Conservation (phyloP, 2,113 vertebrate species). For the Petromus typicus region DNA sequence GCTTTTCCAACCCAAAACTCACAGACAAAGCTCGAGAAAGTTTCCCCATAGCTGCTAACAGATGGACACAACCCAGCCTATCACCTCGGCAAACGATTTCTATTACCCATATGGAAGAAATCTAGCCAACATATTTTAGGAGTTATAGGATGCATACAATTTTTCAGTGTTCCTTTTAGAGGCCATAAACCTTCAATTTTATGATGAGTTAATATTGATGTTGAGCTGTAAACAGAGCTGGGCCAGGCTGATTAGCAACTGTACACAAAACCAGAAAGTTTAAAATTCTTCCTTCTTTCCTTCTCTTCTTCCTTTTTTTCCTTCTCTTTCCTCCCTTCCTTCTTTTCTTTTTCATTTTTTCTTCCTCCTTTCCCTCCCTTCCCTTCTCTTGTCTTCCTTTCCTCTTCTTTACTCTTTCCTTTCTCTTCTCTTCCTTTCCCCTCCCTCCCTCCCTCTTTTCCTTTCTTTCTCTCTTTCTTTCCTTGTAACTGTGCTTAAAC, state of each 20-base stretch:
- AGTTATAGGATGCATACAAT: not conserved
- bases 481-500: not conserved
- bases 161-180: slow-evolving; percentile 62
- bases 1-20: not conserved
- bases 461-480: not conserved
- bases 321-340: accelerated
- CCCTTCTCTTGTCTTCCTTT: accelerated
- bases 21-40: not conserved
- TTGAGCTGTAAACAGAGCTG: slow-evolving; percentile 52
- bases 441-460: no score
- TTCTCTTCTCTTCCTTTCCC: accelerated
- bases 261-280: not conserved
- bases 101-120: slow-evolving; percentile 62
- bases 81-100: slow-evolving; percentile 62
- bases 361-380: accelerated
- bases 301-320: no score
- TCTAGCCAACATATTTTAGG: slow-evolving; percentile 63
- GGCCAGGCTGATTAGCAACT: slow-evolving; percentile 25
- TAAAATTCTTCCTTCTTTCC: not conserved
- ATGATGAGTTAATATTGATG: slow-evolving; percentile 64
- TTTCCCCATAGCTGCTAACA: not conserved
- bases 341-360: accelerated
- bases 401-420: no score
- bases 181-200: slow-evolving; percentile 73
- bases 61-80: accelerated